Evolutionary conservation across 2,797 vertebrate genomes (phyloP).

Genomic region (Muscicapa comitata): DNA sequence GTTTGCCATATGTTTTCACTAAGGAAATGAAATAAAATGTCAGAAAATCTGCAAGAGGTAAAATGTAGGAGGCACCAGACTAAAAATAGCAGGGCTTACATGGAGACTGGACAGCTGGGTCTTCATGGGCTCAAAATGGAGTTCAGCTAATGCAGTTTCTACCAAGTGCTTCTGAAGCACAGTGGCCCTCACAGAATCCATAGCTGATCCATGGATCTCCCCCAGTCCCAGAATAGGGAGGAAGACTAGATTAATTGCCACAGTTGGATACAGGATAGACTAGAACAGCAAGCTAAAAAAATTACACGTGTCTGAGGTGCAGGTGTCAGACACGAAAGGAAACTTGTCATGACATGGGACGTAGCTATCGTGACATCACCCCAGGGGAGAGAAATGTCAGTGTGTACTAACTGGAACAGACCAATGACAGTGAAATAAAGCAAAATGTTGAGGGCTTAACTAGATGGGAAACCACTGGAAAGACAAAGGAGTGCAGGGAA

Average conservation of each 20-base stretch:
- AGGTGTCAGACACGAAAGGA: not conserved
- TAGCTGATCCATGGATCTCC: not conserved
- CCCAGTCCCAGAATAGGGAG: not conserved
- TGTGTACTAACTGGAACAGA: not conserved
- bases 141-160: not conserved
- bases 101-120: slow-evolving; percentile 5
- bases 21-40: slow-evolving; percentile 42
- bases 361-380: not conserved
- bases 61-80: slow-evolving; percentile 25
- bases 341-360: rapidly evolving
- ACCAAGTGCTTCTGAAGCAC: not conserved
- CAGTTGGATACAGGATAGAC: not conserved
- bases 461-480: not conserved
- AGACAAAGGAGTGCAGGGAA: not conserved
- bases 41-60: slow-evolving; percentile 48
- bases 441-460: not conserved
- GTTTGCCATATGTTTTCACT: slow-evolving; percentile 52
- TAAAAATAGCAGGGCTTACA: not conserved
- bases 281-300: not conserved
- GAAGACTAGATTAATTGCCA: not conserved
- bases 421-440: not conserved
- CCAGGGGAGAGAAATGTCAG: not conserved
- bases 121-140: not conserved
- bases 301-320: rapidly evolving
- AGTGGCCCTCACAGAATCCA: not conserved